phyloP scores from a whole-genome alignment of 2,797 vertebrate genomes.

The Pachyuromys duprasi region DNA sequence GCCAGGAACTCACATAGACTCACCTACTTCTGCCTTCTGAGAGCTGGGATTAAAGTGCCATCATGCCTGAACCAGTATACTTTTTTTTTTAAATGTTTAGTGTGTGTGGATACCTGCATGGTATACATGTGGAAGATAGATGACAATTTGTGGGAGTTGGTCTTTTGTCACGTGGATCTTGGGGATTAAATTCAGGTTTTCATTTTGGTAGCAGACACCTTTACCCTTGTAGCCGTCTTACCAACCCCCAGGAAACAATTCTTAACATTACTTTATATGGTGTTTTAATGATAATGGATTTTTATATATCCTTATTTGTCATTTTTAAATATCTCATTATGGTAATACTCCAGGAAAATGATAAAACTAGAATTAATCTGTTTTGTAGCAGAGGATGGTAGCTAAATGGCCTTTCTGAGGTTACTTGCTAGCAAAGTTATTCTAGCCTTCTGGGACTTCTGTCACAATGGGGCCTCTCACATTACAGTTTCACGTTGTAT shows the following conservation, averaged over 20 bases:
- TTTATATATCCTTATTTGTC: not conserved
- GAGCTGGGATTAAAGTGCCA: not conserved
- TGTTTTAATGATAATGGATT: not conserved
- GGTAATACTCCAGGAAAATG: not conserved
- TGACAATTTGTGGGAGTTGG: not conserved
- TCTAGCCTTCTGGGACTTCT: not conserved
- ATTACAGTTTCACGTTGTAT: not conserved
- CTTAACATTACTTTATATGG: not conserved
- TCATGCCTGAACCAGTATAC: not conserved
- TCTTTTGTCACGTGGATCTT: not conserved
- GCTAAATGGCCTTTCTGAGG: not conserved
- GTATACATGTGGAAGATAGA: not conserved
- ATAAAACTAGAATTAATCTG: not conserved
- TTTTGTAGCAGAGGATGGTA: not conserved
- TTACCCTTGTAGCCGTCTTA: not conserved
- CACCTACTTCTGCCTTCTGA: not conserved
- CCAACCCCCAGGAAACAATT: not conserved
- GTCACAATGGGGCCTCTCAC: not conserved
- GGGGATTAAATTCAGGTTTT: not conserved
- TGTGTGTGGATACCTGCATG: not conserved
- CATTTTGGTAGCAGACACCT: not conserved
- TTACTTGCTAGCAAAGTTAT: not conserved
- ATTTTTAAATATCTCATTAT: not conserved
- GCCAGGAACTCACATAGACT: not conserved
- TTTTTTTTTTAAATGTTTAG: too few relatives aligned